phyloP scores from a whole-genome alignment of 1,140 invertebrate species.

The Drosophila kikkawai region DNA sequence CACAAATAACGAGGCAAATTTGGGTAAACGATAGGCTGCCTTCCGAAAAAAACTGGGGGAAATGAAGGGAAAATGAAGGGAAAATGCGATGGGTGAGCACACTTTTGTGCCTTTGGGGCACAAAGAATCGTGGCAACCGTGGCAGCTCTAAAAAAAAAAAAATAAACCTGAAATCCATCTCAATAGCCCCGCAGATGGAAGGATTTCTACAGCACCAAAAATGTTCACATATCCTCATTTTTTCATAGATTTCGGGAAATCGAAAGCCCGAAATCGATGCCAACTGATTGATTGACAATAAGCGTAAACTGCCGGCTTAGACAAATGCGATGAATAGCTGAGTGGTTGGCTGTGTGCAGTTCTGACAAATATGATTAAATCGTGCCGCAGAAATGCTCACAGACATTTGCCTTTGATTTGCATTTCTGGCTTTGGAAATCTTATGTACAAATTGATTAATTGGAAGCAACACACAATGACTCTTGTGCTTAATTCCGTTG shows the following conservation, averaged over 20 bases:
- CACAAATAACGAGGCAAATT: slow-evolving; percentile 71
- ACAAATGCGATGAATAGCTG: slow-evolving; percentile 50
- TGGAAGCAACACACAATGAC: slow-evolving; percentile 36
- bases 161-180: slow-evolving; percentile 37
- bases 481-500: slow-evolving; percentile 16
- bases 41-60: background rate
- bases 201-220: slow-evolving; percentile 26
- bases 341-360: slow-evolving; percentile 11
- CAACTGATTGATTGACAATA: slow-evolving; percentile 73
- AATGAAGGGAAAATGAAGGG: background rate
- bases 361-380: slow-evolving; percentile 59
- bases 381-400: slow-evolving; percentile 17
- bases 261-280: slow-evolving; percentile 28
- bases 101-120: slow-evolving; percentile 24
- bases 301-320: slow-evolving; percentile 61
- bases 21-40: slow-evolving; percentile 37
- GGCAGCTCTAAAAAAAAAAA: slow-evolving; percentile 9
- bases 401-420: slow-evolving; percentile 45
- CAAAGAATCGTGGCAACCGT: slow-evolving; percentile 21
- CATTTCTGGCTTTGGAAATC: slow-evolving; percentile 1
- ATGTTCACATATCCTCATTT: slow-evolving; percentile 19
- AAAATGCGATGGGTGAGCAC: background rate
- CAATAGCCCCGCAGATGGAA: slow-evolving; percentile 39
- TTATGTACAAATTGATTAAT: slow-evolving; percentile 59
- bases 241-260: slow-evolving; percentile 3